Evolutionary conservation across 2,797 vertebrate species (phyloP), one percentile per base, ranked within the genome.

Genomic region (Falco novaeseelandiae): DNA sequence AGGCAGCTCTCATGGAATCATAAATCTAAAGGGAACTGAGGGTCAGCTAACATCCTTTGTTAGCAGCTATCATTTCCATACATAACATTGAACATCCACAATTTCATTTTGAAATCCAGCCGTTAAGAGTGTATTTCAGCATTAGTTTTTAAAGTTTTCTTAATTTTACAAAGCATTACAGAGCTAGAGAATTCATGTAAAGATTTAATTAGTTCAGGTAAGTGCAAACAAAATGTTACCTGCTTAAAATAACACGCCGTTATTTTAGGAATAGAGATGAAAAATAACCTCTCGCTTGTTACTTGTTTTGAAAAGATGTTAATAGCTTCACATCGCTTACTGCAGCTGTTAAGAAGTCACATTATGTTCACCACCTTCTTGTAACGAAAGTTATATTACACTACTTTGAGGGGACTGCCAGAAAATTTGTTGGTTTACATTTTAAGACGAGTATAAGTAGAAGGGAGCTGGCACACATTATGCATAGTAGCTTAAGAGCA

Each of bases 311-410:
- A 93, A 82, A 81, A 95, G 87, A 77, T 52, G 71, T 65, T 77
- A 88, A 89, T 72, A 81, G 81, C 78, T 69, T 44, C 89, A 34
- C 95, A 84, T 94, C 82, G 32, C 63, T 92, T 81, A 48, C 2
- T 90, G 89, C 91, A 94, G 88, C 93, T 94, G 93, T 83, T 93
- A 89, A 62, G 77, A 80, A 96, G 74, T 73, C 87, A 87, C 83
- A 86, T 92, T 55, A 85, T 46, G 83, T 22, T 93, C 94, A 85
- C 26, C 85, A 92, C 80, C 72, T 78, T 88, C 89, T 44, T 48
- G 62, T 52, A 93, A 89, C 49, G 76, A 29, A 89, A 83, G 61
- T 62, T 95, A 8, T 46, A 86, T 67, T 72, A 65, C 87, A 30
- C 14, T 46, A 14, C 87, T 96, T 32, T 18, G 58, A 70, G 84